These are phyloP conservation scores for Pseudomugil gertrudae DNA, from an alignment of 2,797 vertebrate species.

Conservation along the genomic window DNA sequence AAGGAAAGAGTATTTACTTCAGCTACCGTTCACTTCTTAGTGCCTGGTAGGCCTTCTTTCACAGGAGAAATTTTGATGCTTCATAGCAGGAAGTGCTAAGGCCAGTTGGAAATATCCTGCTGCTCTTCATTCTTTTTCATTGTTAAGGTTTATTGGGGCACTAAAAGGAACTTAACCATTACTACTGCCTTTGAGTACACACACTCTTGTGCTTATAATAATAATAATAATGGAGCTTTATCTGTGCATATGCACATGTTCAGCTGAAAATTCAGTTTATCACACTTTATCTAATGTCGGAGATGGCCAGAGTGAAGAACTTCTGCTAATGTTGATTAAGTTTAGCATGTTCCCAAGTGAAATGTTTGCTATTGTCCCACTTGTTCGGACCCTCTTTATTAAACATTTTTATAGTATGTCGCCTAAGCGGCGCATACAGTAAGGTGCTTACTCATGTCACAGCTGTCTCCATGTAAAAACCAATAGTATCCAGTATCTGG, in stretches of 20 bases:
- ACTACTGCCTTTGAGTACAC: not conserved
- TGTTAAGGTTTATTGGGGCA: not conserved
- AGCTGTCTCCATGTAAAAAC: not conserved
- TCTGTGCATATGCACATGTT: not conserved
- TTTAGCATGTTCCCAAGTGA: no score
- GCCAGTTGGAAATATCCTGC: not conserved
- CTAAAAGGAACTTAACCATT: not conserved
- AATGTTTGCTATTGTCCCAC: not conserved
- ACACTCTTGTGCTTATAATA: no score
- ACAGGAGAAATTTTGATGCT: not conserved
- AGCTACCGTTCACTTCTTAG: slow-evolving; percentile 8
- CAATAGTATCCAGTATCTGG: not conserved
- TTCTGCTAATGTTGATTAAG: no score
- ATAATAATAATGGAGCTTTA: not conserved
- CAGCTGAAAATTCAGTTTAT: not conserved
- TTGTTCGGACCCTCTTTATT: not conserved
- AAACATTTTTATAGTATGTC: not conserved
- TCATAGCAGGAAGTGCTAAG: not conserved
- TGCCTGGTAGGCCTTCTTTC: not conserved
- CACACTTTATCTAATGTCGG: not conserved
- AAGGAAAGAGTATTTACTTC: slow-evolving; percentile 42
- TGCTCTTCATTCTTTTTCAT: not conserved
- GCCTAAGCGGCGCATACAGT: not conserved
- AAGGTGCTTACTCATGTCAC: no score
- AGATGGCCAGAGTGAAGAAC: not conserved